Base-by-base conservation (phyloP, 2,797 vertebrate genomes). In the Cynopterus sphinx region DNA sequence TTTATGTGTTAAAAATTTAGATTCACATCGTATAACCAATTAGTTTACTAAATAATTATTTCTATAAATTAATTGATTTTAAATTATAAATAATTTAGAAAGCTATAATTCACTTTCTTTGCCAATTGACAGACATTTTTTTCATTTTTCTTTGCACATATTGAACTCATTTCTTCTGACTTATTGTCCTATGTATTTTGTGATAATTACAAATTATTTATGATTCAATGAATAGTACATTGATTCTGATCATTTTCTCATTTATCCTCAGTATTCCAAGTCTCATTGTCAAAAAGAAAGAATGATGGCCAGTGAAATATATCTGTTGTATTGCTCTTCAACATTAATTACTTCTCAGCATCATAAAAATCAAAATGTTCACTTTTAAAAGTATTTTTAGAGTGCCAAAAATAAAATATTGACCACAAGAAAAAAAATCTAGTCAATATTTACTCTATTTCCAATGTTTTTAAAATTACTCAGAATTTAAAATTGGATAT, bases 41-140 rank as follows among this genome's bases (percentile, higher is more conserved):
- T 84, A 90, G 96, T 71, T 96, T 95, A 78, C 39, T 91, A 95
- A 67, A 87, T 94, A 21, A 2, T 95, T 63, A 89, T 9, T 87
- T 2, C 1, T 81, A 1, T 19, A 26, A 61, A 83, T 87, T 87
- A 94, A 85, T 67, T 87, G n/a, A 5, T 95, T 96, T 94, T 92
- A 12, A 90, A 31, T 86, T 91, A 68, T 94, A 46, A 77, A 87
- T 96, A 63, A 74, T 94, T 94, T 51, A 77, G 39, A 93, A 96
- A 16, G 16, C 31, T 33, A 26, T 55, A 91, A 22, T 94, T 65
- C 21, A 73, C 15, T 12, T 53, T 68, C 33, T 28, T 87, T 61
- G 15, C 43, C 74, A 90, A 61, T 55, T 83, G 9, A 68, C 36
- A 55, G 39, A 1, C 8, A n/a, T 63, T 83, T 68, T 86, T 33